Conservation (phyloP, 2,888 invertebrate genomes). For the Mantis religiosa region DNA sequence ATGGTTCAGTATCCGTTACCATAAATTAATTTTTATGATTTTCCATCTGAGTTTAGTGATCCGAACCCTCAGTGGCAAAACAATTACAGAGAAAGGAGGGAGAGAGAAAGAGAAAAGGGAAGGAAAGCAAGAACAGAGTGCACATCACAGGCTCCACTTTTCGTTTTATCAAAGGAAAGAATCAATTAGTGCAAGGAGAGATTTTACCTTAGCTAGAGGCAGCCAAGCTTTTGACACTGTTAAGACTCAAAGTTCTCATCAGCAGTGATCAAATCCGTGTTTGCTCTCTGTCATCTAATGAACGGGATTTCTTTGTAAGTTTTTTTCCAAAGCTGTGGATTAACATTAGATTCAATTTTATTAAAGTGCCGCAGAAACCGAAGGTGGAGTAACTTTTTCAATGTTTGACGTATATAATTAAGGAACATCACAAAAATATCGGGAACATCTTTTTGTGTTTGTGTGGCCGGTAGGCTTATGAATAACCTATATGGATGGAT, state of each 20-base stretch:
- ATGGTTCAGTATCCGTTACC: neutral
- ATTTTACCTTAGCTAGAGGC: neutral
- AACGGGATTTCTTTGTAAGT: neutral
- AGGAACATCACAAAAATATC: no score
- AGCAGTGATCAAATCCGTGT: neutral
- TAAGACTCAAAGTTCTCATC: neutral
- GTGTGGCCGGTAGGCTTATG: no score
- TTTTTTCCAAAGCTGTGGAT: neutral
- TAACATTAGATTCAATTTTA: neutral
- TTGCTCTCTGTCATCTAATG: neutral
- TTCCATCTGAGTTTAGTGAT: neutral
- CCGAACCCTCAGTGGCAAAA: neutral
- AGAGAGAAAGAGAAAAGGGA: no score
- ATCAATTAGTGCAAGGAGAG: neutral
- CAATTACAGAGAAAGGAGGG: neutral
- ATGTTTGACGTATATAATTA: no score
- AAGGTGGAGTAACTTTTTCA: no score
- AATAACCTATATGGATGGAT: no score
- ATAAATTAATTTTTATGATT: neutral
- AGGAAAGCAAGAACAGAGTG: no score
- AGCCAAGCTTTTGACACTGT: neutral
- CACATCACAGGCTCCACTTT: no score
- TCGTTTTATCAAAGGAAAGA: neutral
- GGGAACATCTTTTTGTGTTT: no score
- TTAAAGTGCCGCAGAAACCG: no score